Evolutionary conservation across 2,888 invertebrate species (phyloP), one percentile per base, ranked within the genome.

Genomic region (Gastracanthus pulcherrimus): DNA sequence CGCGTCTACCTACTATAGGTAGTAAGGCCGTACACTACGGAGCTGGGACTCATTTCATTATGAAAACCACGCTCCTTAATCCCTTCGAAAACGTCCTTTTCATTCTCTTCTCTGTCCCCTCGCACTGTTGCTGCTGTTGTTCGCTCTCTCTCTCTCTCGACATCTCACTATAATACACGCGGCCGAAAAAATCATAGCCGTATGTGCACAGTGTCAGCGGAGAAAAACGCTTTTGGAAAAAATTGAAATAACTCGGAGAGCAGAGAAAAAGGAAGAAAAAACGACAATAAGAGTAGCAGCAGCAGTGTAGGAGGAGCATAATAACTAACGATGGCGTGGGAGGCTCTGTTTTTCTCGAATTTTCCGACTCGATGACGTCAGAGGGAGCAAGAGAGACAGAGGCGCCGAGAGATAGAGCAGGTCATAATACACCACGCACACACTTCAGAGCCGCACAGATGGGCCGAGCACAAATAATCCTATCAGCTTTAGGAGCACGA

Each of bases 31-130:
- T n/a, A n/a, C n/a, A n/a, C n/a, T n/a, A n/a, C n/a, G n/a, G 29
- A n/a, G 31, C 58, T 29, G 16, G 58, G n/a, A 45, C 29, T 67
- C 26, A 29, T 67, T 67, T 67, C 31, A 67, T 67, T 67, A 45
- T 67, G 26, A 67, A 67, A 67, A 67, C 67, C 29, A 67, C 29
- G 41, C 29, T 45, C 29, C 67, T 45, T 45, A 67, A 67, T 67
- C 67, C 67, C 67, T 67, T 45, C 67, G 67, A 67, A 45, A 16
- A 41, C 29, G 45, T n/a, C 9, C 26, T 67, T 67, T 23, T 29
- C 45, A 51, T 23, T n/a, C 16, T 31, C 31, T 58, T 29, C 16
- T 29, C 29, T 9, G 16, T n/a, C 26, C 60, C 26, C 31, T 16
- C 23, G 7, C 36, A 7, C 23, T n/a, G n/a, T n/a, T n/a, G n/a